Evolutionary conservation across 37 sponge, comb jelly and placozoan species (phyloP).

Genomic region (Petrosia ficiformis): DNA sequence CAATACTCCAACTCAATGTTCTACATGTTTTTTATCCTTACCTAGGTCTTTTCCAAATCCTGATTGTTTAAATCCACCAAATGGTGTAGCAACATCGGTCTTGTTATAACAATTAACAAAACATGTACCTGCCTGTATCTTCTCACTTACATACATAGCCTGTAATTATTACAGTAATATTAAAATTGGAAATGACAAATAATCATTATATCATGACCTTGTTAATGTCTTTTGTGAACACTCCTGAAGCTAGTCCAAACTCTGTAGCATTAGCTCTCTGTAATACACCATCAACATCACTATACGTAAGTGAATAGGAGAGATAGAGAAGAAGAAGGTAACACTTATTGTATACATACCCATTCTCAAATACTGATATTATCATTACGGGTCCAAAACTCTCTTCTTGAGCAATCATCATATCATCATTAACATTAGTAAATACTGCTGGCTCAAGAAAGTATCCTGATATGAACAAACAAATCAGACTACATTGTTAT

Average conservation of each 20-base stretch:
- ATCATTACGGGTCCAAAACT: slow-evolving; percentile 93
- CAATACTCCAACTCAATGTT: no score
- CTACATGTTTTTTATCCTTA: no score
- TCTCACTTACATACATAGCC: slow-evolving; percentile 78
- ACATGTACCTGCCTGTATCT: slow-evolving; percentile 78
- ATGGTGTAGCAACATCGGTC: slow-evolving; percentile 90
- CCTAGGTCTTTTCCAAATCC: slow-evolving; percentile 94
- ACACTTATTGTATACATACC: slow-evolving; percentile 36
- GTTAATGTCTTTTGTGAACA: slow-evolving; percentile 89
- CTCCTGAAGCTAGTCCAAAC: slow-evolving; percentile 91
- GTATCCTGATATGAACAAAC: slow-evolving; percentile 47
- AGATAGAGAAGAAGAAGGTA: neutral
- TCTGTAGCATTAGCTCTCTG: slow-evolving; percentile 85
- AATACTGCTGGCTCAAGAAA: slow-evolving; percentile 93
- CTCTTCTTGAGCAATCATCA: slow-evolving; percentile 79
- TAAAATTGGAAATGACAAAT: neutral
- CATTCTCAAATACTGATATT: slow-evolving; percentile 84
- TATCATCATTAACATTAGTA: slow-evolving; percentile 85
- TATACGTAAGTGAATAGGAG: slow-evolving; percentile 13
- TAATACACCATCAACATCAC: slow-evolving; percentile 85
- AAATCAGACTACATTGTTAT: no score
- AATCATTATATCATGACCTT: slow-evolving; percentile 40
- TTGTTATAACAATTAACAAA: slow-evolving; percentile 97
- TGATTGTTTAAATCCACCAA: slow-evolving; percentile 93
- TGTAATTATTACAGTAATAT: slow-evolving; percentile 2